Percentiles rank a stretch among this genome's conserved stretches.
These are phyloP conservation scores for Zelostemma sp. DNA, from an alignment of 1,140 invertebrate genomes.

Conservation along the genomic window DNA sequence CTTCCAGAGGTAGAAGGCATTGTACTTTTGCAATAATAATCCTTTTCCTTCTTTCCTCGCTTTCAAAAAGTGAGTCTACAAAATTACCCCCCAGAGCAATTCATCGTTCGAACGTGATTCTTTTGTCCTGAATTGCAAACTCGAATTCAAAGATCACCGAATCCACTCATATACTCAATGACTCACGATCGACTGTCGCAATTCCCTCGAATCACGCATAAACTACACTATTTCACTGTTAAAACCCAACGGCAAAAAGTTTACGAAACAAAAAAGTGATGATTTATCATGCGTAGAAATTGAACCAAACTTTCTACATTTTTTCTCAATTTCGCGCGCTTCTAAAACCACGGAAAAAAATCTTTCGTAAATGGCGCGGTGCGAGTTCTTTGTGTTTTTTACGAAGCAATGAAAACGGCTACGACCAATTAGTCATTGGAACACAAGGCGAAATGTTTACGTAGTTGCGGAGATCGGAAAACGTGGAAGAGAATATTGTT, in stretches of 20 bases:
- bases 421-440: background rate
- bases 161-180: background rate
- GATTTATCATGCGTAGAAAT: too few relatives aligned
- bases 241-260: background rate
- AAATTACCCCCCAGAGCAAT: too few relatives aligned
- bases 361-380: too few relatives aligned
- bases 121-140: too few relatives aligned
- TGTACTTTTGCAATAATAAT: background rate
- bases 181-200: background rate
- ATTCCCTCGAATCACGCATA: background rate
- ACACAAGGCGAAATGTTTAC: background rate
- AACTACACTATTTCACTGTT: background rate
- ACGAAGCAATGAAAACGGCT: background rate
- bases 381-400: too few relatives aligned
- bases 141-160: too few relatives aligned
- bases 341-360: too few relatives aligned
- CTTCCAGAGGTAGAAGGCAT: background rate
- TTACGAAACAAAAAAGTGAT: too few relatives aligned
- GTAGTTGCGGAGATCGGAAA: conserved; percentile 7
- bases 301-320: too few relatives aligned
- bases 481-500: conserved; percentile 17
- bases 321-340: too few relatives aligned
- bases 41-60: background rate
- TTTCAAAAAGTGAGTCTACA: too few relatives aligned
- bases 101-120: too few relatives aligned